Conservation (phyloP, 37 sponge, comb jelly and placozoan genomes). For the Trichoplax adhaerens region DNA sequence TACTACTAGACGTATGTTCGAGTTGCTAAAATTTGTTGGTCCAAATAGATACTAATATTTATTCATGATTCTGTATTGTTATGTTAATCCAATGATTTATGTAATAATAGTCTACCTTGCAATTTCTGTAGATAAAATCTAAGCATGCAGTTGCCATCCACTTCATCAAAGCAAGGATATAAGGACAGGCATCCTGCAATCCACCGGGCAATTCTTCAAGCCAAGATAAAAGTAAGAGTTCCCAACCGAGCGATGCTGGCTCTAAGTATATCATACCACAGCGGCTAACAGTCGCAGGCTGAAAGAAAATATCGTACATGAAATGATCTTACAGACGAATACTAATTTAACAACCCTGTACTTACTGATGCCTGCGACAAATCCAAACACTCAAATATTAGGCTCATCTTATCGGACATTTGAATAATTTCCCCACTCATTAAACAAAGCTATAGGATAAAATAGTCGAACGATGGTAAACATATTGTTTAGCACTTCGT, state of each 20-base stretch:
- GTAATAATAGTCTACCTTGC: not conserved
- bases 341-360: not conserved
- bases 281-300: slow-evolving; percentile 96
- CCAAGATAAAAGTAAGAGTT: slow-evolving; percentile 79
- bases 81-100: not conserved
- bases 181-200: slow-evolving; percentile 2
- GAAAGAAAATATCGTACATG: not conserved
- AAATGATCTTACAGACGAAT: not conserved
- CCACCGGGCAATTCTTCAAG: slow-evolving; percentile 6
- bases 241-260: slow-evolving; percentile 83
- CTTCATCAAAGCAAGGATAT: slow-evolving; percentile 1
- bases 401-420: slow-evolving; percentile 86
- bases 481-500: not conserved
- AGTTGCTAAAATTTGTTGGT: not conserved
- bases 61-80: no score
- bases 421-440: slow-evolving; percentile 99
- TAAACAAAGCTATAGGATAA: slow-evolving; percentile 53
- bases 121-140: not conserved
- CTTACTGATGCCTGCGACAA: slow-evolving; percentile 89
- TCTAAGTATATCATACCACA: slow-evolving; percentile 99
- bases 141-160: not conserved
- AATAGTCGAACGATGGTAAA: not conserved
- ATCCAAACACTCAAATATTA: slow-evolving; percentile 93
- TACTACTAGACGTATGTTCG: slow-evolving; percentile 49
- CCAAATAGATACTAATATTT: no score